Conservation (phyloP, 2,113 vertebrate genomes). For the Gymnobelideus leadbeateri region DNA sequence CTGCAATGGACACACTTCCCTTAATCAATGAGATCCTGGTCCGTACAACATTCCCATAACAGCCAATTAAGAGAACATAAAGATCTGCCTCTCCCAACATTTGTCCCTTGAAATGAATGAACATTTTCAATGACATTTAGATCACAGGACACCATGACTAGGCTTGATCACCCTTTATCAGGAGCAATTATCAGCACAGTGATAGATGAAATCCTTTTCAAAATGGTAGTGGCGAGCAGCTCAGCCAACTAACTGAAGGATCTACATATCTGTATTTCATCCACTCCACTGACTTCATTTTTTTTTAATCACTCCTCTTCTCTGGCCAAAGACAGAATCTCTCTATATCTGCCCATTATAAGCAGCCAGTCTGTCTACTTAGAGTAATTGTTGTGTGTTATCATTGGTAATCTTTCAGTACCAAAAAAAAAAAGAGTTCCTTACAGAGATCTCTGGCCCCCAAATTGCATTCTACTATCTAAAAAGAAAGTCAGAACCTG, state of each 20-base stretch:
- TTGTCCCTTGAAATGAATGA: constrained; percentile 32
- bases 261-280: background rate
- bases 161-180: constrained; percentile 43
- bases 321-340: background rate
- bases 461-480: background rate
- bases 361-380: background rate
- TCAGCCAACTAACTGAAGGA: constrained; percentile 25
- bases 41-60: background rate
- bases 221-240: constrained; percentile 35
- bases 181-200: constrained; percentile 62
- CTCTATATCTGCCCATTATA: background rate
- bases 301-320: background rate
- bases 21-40: background rate
- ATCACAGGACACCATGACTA: background rate
- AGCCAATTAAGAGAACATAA: constrained; percentile 6
- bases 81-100: constrained; percentile 8
- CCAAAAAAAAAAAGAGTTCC: background rate
- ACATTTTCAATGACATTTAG: constrained; percentile 38
- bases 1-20: background rate
- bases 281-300: background rate
- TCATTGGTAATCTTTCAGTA: constrained; percentile 7
- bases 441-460: constrained; percentile 7
- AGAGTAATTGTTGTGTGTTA: background rate
- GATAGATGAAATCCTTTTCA: constrained; percentile 69
- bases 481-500: background rate